Percentiles rank a stretch among this genome's conserved stretches.
phyloP scores from a whole-genome alignment of 2,888 invertebrate genomes.

The Acronicta leporina region DNA sequence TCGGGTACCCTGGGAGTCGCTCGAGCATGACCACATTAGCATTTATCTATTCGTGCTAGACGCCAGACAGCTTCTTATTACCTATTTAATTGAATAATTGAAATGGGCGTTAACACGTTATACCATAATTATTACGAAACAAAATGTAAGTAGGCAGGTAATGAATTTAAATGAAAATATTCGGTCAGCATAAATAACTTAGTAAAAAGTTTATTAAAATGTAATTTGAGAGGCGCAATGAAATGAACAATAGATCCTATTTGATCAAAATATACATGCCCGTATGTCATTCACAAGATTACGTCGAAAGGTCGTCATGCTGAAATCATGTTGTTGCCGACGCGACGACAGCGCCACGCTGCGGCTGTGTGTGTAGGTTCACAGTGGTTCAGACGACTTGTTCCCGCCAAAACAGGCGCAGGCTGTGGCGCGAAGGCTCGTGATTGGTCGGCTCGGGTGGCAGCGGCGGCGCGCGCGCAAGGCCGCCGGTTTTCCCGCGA shows the following conservation, averaged over 20 bases:
- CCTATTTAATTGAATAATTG: slow-evolving; percentile 63
- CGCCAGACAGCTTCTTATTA: slow-evolving; percentile 61
- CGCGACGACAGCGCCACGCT: slow-evolving; percentile 66
- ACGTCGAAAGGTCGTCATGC: slow-evolving; percentile 75
- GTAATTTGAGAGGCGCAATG: slow-evolving; percentile 12
- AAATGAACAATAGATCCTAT: slow-evolving; percentile 49
- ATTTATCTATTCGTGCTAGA: slow-evolving; percentile 64
- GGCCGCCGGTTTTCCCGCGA: slow-evolving; percentile 89
- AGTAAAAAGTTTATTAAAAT: slow-evolving; percentile 5
- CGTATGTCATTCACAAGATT: slow-evolving; percentile 73
- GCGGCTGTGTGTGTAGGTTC: slow-evolving; percentile 65
- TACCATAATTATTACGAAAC: slow-evolving; percentile 34
- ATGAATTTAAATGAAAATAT: background rate
- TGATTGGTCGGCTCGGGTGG: slow-evolving; percentile 76
- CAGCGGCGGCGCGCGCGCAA: slow-evolving; percentile 84
- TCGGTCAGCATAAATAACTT: background rate
- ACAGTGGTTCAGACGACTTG: slow-evolving; percentile 64
- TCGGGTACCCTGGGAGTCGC: slow-evolving; percentile 49
- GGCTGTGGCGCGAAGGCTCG: slow-evolving; percentile 87
- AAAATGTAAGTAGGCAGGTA: background rate
- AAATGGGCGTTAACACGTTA: slow-evolving; percentile 42
- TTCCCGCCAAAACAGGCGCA: slow-evolving; percentile 85
- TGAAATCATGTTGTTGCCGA: slow-evolving; percentile 70
- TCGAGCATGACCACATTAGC: slow-evolving; percentile 68
- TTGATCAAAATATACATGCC: slow-evolving; percentile 58